Evolutionary conservation across 2,113 vertebrate genomes (phyloP).

Genomic region (Leptocoma aspasia): DNA sequence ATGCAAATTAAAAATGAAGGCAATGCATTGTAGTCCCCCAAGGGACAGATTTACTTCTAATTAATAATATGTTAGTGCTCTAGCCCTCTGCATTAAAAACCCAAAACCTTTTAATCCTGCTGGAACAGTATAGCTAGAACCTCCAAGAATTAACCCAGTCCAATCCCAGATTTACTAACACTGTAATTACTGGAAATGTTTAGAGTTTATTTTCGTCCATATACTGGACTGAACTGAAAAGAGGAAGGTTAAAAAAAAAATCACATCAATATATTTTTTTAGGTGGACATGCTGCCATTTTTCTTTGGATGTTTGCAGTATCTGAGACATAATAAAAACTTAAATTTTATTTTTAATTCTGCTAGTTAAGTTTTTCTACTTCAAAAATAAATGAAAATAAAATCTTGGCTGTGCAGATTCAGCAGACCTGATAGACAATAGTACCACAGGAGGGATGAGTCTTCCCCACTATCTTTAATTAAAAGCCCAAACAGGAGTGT

Average conservation of each 20-base stretch:
- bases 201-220: constrained; percentile 5
- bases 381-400: not conserved
- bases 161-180: constrained; percentile 52
- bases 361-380: not conserved
- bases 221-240: not conserved
- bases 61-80: constrained; percentile 20
- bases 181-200: constrained; percentile 32
- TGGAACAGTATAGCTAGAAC: not conserved
- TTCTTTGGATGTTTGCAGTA: not conserved
- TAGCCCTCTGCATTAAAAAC: not conserved
- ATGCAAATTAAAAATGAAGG: constrained; percentile 1
- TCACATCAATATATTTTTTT: fast-evolving
- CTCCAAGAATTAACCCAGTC: not conserved
- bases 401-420: not conserved
- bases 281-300: not conserved
- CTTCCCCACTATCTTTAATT: not conserved
- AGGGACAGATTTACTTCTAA: constrained; percentile 62
- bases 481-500: not conserved
- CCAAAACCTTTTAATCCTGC: not conserved
- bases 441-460: not conserved
- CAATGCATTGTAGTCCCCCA: not conserved
- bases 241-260: not conserved
- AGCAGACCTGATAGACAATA: not conserved
- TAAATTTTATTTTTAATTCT: not conserved
- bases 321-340: not conserved